These are phyloP conservation scores for Limnephilus auricula DNA, from an alignment of 2,888 invertebrate species.

Conservation along the genomic window DNA sequence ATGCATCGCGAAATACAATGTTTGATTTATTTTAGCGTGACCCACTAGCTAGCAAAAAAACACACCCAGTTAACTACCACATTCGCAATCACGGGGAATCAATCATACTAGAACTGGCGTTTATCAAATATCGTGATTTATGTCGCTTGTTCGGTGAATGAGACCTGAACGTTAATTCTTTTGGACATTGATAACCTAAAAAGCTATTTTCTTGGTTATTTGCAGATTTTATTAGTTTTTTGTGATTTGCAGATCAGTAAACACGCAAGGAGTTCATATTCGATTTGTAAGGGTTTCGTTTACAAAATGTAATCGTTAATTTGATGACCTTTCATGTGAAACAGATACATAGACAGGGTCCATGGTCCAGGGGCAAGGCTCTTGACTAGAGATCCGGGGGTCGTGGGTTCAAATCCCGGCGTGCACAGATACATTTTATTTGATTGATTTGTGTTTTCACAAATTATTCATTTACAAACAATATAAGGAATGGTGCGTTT, in stretches of 20 bases:
- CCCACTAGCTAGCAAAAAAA: slow-evolving; percentile 32
- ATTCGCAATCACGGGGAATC: slow-evolving; percentile 43
- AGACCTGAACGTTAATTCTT: background rate
- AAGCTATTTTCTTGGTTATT: background rate
- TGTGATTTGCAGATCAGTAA: background rate
- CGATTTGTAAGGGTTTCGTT: background rate
- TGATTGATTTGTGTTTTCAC: too few species aligned
- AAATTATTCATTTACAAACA: too few species aligned
- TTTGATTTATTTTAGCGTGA: slow-evolving; percentile 56
- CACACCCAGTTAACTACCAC: slow-evolving; percentile 11
- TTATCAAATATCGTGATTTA: slow-evolving; percentile 21
- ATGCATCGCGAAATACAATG: slow-evolving; percentile 47
- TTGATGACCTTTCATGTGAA: background rate
- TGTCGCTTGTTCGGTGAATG: background rate
- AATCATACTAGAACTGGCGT: slow-evolving; percentile 37
- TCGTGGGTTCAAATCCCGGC: too few species aligned
- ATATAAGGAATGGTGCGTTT: too few species aligned
- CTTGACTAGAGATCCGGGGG: too few species aligned
- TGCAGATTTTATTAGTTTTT: background rate
- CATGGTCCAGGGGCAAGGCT: too few species aligned
- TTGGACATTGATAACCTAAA: background rate
- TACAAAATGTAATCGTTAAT: background rate
- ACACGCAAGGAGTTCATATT: background rate
- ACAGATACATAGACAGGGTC: background rate
- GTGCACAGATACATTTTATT: too few species aligned